Conservation (phyloP, 2,888 invertebrate species). For the Maniola hyperantus region DNA sequence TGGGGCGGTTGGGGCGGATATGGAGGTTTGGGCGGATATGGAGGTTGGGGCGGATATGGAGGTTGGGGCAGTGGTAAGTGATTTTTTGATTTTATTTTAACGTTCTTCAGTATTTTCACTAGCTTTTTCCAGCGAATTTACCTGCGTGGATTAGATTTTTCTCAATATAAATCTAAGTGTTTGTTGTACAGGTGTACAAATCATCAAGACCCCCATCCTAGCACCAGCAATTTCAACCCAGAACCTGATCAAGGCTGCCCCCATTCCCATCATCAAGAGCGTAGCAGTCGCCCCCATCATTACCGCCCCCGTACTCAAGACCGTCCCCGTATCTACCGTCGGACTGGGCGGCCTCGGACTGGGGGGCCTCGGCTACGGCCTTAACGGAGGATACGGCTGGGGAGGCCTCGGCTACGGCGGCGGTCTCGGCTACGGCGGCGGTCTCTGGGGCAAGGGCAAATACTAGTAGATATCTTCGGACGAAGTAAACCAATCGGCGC, state of each 20-base stretch:
- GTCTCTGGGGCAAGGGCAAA: background rate
- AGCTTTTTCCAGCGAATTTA: no score
- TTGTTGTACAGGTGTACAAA: constrained; percentile 21
- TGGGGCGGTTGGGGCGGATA: constrained; percentile 30
- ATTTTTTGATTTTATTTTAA: background rate
- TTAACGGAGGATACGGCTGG: constrained; percentile 38
- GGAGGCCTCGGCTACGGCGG: background rate
- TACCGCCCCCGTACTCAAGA: constrained; percentile 52
- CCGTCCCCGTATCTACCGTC: constrained; percentile 43
- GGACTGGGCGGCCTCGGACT: constrained; percentile 33
- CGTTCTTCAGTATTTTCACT: no score
- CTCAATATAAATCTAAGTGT: no score
- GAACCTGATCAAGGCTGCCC: constrained; percentile 63
- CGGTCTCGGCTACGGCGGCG: background rate
- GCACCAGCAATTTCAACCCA: constrained; percentile 65
- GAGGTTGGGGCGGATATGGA: constrained; percentile 30
- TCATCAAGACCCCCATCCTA: constrained; percentile 48
- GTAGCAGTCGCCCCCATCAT: constrained; percentile 53
- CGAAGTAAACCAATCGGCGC: constrained; percentile 38
- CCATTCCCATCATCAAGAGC: constrained; percentile 63
- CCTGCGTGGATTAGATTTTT: no score
- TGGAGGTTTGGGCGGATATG: constrained; percentile 17
- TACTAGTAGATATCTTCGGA: constrained; percentile 26
- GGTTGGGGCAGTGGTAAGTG: constrained; percentile 1
- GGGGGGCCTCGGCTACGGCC: constrained; percentile 43